Evolutionary conservation across 2,113 vertebrate genomes (phyloP), one percentile per base, ranked within the genome.

Genomic region (Mesitornis unicolor): DNA sequence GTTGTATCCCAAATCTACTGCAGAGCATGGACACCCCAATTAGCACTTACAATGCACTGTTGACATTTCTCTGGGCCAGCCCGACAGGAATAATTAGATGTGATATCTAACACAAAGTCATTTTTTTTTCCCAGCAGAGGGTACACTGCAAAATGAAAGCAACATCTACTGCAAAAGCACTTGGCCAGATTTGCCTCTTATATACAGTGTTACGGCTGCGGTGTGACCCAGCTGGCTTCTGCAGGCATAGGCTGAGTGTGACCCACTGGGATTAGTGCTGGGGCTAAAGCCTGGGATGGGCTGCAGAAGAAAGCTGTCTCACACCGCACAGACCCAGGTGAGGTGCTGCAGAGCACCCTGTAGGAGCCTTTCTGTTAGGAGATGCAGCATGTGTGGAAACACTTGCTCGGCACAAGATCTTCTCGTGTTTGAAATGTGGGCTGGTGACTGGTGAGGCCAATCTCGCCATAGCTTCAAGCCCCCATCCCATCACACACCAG

Each of bases 1-100:
- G 95, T 96, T 93, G 95, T 91, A 94, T 93, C 96, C 96, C 93
- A 97, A 97, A 96, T 93, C 93, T 91, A 43, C 96, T 94, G 96
- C 86, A 93, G 96, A 96, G 95, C 95, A 96, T 71, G 95, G 96
- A 94, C 97, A 97, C 91, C 96, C 96, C 96, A 97, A 97, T 97
- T 97, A 97, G 95, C 96, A 94, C 97, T 97, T 97, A 93, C 95
- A 96, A 93, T 96, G 96, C 90, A 95, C 96, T 95, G 94, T 97
- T 97, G 96, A 97, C 96, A 97, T 97, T 97, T 95, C 92, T 95
- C 80, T 93, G 81, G 96, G 97, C 94, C 95, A 97, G 96, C 94
- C 96, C 96, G 97, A 97, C 92, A 97, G 95, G 93, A 96, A 90
- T 97, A 97, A 97, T 96, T 97, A 97, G 87, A 95, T 96, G 84